phyloP scores from a whole-genome alignment of 2,888 invertebrate genomes.

The Tipula vernalis region DNA sequence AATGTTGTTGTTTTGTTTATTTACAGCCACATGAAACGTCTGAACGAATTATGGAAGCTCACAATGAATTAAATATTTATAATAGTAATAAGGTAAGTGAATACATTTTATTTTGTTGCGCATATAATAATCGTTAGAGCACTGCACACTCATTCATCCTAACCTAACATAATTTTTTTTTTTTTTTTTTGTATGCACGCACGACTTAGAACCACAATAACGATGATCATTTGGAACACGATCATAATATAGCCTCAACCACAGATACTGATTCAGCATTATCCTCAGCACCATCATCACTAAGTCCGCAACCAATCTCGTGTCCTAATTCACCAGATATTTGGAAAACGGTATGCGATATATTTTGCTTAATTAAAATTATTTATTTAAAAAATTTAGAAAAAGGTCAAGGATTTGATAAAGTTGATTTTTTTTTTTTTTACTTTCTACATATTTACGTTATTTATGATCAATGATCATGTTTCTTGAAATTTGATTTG shows the following conservation, averaged over 20 bases:
- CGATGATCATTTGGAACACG: constrained; percentile 11
- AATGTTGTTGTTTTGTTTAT: constrained; percentile 12
- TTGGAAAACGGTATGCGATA: constrained; percentile 32
- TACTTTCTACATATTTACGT: background rate
- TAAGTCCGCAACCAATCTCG: constrained; percentile 48
- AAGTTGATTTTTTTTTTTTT: background rate
- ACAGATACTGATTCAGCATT: constrained; percentile 56
- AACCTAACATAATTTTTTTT: background rate
- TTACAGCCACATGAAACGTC: constrained; percentile 23
- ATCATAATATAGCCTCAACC: constrained; percentile 18
- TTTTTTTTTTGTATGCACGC: too few relatives aligned
- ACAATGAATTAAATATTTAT: constrained; percentile 18
- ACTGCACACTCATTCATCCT: background rate
- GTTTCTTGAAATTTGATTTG: background rate
- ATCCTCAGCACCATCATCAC: constrained; percentile 55
- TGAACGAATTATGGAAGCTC: constrained; percentile 22
- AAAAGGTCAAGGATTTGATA: background rate
- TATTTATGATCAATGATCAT: background rate
- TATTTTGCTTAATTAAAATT: background rate
- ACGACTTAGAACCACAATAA: background rate
- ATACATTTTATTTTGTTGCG: background rate
- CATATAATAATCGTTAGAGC: background rate
- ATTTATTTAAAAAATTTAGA: background rate
- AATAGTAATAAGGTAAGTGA: constrained; percentile 25
- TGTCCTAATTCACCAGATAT: constrained; percentile 31